Evolutionary conservation across 2,797 vertebrate species (phyloP).

Genomic region (Falco novaeseelandiae): DNA sequence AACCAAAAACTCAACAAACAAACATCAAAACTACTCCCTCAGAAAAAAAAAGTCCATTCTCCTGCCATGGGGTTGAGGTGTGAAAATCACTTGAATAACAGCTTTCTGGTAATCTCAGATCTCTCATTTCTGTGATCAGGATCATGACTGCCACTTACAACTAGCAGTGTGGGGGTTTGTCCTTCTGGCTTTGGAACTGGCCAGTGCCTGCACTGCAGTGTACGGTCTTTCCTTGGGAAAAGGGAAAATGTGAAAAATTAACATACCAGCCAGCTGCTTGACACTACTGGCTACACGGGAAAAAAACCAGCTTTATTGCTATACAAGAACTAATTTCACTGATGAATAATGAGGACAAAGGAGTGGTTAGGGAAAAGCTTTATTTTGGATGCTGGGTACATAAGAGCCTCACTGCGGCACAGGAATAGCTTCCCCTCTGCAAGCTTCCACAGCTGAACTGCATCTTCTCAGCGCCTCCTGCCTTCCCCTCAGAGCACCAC

Average conservation of each 20-base stretch:
- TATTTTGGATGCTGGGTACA: not conserved
- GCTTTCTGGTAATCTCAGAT: not conserved
- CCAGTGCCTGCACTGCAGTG: not conserved
- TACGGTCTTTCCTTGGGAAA: not conserved
- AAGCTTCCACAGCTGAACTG: not conserved
- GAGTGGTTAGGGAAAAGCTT: not conserved
- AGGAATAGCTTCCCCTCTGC: not conserved
- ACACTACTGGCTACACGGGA: not conserved
- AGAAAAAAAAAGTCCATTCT: not conserved
- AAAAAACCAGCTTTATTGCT: not conserved
- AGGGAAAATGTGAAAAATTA: not conserved
- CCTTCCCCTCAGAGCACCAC: not conserved
- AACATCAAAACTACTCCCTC: not conserved
- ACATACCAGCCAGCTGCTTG: not conserved
- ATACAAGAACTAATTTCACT: not conserved
- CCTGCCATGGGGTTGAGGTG: fast-evolving
- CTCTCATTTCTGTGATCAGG: not conserved
- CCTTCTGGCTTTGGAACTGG: not conserved
- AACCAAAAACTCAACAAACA: not conserved
- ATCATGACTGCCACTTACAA: not conserved
- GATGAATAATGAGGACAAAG: not conserved
- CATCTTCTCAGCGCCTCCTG: not conserved
- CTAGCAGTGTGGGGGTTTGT: not conserved
- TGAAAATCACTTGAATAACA: not conserved
- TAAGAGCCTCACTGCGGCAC: not conserved